Percentiles rank a stretch among this genome's conserved stretches.
These are phyloP conservation scores for Scaptomyza cyrtandrae DNA, from an alignment of 2,888 invertebrate species.

Conservation along the genomic window DNA sequence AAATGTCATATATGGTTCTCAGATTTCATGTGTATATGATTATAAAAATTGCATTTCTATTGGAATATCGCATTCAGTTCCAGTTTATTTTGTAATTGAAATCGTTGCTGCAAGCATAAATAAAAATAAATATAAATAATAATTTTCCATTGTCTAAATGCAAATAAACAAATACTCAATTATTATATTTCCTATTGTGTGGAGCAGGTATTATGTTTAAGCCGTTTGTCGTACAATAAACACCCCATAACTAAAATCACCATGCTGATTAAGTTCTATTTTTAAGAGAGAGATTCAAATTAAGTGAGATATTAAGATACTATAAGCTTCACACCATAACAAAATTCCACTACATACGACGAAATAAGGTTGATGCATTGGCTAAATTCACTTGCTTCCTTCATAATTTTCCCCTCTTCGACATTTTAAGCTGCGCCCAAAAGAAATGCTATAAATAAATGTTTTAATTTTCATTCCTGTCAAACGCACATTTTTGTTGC, in stretches of 20 bases:
- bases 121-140: no score
- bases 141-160: constrained; percentile 3
- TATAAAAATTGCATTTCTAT: constrained; percentile 34
- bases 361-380: no score
- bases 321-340: no score
- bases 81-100: constrained; percentile 12
- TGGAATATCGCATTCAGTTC: constrained; percentile 2
- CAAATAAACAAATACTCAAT: not conserved
- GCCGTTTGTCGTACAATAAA: constrained; percentile 4
- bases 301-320: no score
- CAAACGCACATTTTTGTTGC: constrained; percentile 41
- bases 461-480: constrained; percentile 47
- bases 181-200: constrained; percentile 1
- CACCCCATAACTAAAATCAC: not conserved
- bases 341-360: no score
- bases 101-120: not conserved
- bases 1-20: not conserved
- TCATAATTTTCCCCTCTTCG: no score
- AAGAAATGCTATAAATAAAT: constrained; percentile 50
- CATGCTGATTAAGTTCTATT: no score
- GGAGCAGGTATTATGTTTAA: not conserved
- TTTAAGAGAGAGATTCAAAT: no score
- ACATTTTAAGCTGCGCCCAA: constrained; percentile 6
- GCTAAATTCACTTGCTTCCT: no score
- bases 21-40: constrained; percentile 8